Conservation (phyloP, 2,888 invertebrate species). For the Abrostola triplasia region DNA sequence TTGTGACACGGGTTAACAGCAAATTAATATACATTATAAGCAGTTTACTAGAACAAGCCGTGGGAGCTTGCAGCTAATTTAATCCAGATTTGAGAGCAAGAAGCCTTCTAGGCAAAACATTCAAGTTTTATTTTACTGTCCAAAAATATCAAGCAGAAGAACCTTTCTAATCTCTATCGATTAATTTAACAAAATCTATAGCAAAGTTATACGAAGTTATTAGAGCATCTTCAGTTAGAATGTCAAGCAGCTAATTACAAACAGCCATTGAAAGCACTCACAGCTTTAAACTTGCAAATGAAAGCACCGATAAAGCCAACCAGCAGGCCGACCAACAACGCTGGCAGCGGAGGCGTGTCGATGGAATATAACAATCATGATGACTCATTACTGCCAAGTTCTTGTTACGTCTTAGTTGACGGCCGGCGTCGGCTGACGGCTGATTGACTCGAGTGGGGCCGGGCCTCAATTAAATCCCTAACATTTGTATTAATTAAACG, state of each 20-base stretch:
- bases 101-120: not conserved
- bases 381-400: conserved; percentile 59
- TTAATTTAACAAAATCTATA: not conserved
- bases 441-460: conserved; percentile 63
- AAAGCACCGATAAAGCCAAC: conserved; percentile 22
- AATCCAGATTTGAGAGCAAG: conserved; percentile 1
- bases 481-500: conserved; percentile 67
- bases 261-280: not conserved
- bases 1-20: conserved; percentile 64
- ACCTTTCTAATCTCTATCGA: not conserved
- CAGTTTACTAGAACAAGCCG: conserved; percentile 46
- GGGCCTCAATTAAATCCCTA: conserved; percentile 64
- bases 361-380: conserved; percentile 55
- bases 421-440: conserved; percentile 47
- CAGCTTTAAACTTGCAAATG: conserved; percentile 2
- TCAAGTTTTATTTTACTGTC: not conserved
- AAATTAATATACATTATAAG: conserved; percentile 60
- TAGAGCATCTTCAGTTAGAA: not conserved
- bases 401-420: conserved; percentile 49
- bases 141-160: not conserved
- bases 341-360: conserved; percentile 40
- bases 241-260: not conserved
- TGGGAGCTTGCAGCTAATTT: conserved; percentile 22
- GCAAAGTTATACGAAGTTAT: not conserved
- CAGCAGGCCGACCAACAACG: not conserved